Conservation (phyloP, 1,140 invertebrate species). For the Polyergus mexicanus region DNA sequence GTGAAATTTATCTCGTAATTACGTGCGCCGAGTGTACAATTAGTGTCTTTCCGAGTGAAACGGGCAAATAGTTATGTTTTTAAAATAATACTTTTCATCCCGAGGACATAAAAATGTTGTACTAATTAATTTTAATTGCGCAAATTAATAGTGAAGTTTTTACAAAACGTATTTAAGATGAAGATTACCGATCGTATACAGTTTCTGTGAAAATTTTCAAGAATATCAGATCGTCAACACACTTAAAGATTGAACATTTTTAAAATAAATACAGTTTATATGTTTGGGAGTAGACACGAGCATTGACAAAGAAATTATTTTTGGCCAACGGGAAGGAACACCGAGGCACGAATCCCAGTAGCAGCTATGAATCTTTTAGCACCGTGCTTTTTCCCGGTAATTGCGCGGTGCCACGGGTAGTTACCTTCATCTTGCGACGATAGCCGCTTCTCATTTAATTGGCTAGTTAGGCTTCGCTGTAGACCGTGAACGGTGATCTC, state of each 20-base stretch:
- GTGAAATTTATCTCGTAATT: constrained; percentile 55
- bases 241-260: not conserved
- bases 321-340: constrained; percentile 5
- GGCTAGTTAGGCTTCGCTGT: constrained; percentile 68
- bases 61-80: constrained; percentile 3
- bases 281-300: not conserved
- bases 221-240: not conserved
- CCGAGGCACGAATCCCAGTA: constrained; percentile 36
- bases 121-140: not conserved
- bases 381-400: constrained; percentile 71
- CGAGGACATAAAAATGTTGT: not conserved
- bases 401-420: constrained; percentile 71
- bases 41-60: constrained; percentile 14
- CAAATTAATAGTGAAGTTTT: not conserved
- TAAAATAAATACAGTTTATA: not conserved
- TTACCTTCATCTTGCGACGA: constrained; percentile 71
- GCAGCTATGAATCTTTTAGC: constrained; percentile 78
- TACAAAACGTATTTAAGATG: not conserved
- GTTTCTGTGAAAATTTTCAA: not conserved
- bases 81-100: not conserved
- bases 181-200: too few relatives aligned
- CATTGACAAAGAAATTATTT: constrained; percentile 65
- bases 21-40: constrained; percentile 34
- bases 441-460: constrained; percentile 69
- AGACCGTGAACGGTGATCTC: constrained; percentile 41